These are phyloP conservation scores for zebrafish (Danio rerio) DNA, from an alignment of 2,113 vertebrate genomes.

Conservation along the genomic window GRCz12tu NC_133189.1:26017501-26018000, in stretches of 20 bases:
- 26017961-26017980: slow-evolving; percentile 40
- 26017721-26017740: not conserved
- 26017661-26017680: not conserved
- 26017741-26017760: not conserved
- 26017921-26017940: not conserved
- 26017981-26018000: slow-evolving; percentile 27
- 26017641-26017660: not conserved
- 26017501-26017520: too few species aligned
- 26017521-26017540: too few species aligned
- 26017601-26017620: too few species aligned
- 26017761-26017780: not conserved
- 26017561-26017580: too few species aligned
- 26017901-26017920: slow-evolving; percentile 33
- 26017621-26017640: too few species aligned
- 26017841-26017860: slow-evolving; percentile 39
- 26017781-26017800: slow-evolving; percentile 36
- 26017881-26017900: slow-evolving; percentile 35
- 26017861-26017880: slow-evolving; percentile 66
- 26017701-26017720: not conserved
- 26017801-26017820: not conserved
- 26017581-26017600: too few species aligned
- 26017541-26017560: too few species aligned
- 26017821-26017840: not conserved
- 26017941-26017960: not conserved
- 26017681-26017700: not conserved